Evolutionary conservation across 1,140 invertebrate genomes (phyloP), one percentile per base, ranked within the genome.

Genomic region (Lethrus apterus): DNA sequence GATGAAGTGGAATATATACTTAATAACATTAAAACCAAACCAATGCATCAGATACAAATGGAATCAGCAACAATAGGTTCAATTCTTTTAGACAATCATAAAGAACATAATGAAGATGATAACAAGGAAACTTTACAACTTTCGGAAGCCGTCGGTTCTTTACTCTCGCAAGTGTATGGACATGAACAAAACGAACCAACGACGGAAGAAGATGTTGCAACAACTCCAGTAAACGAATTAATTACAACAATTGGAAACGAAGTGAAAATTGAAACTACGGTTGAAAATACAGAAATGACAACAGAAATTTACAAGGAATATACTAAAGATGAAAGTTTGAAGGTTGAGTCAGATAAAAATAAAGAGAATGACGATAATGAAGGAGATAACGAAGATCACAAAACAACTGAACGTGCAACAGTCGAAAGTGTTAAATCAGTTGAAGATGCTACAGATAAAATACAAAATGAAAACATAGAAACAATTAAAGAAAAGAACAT

Each of bases 21-120:
- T 8, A 33, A 40, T 3, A 52, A 46, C 17, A 42, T 44, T 8
- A 23, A 13, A 13, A 60, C 64, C 10, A 51, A 67, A 44, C 61
- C 54, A 0, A 68, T 69, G 65, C 38, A 54, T 8, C 58, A 69
- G 26, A 62, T 70, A 45, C 62, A 66, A 46, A 64, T 59, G 0
- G 62, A 71, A 50, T 61, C 63, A 3, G 68, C 69, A 3, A 68
- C 69, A 2, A 53, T 68, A 0, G 67, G 66, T 11, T 69, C 67
- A 17, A 62, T 67, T 4, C 3, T 36, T 8, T n/a, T n/a, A 21
- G 33, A 46, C 11, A 34, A 24, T 1, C 23, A 14, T 11, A 14
- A 38, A 17, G 19, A 17, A 38, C 7, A 9, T 7, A 13, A 38
- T 10, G 19, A 38, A 38, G 14, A 17, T 18, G 23, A 52, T 32